Base-by-base conservation (phyloP, 2,797 vertebrate species). In the Notoglanidium macrostoma region DNA sequence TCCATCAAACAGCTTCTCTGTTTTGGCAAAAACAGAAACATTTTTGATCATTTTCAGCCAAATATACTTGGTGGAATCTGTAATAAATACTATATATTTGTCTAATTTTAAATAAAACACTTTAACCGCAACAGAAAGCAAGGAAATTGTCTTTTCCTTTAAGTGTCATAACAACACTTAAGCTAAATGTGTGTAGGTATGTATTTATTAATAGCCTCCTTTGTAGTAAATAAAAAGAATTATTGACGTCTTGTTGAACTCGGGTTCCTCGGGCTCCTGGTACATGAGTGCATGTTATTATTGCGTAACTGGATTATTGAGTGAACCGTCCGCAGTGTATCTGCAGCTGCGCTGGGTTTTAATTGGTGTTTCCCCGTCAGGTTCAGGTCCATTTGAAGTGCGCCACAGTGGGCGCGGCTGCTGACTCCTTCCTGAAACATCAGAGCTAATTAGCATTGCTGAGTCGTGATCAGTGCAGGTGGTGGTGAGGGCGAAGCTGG, bases 361-460 rank as follows among this genome's bases (percentile, higher is more conserved):
- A 88, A 85, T 86, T 88, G 87, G 67, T 73, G 67, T 85, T 88
- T 85, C 54, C 76, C 14, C 29, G 3, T 54, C 35, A 17, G 78
- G 70, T 51, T 88, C 51, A 35, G 87, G 73, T n/a, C 1, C n/a
- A 76, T 77, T 65, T 59, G 84, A 54, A 82, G 51, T 5, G 51
- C 61, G 23, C 59, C 63, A 67, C 57, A 26, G 54, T 68, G 35
- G 61, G 54, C 44, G 35, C n/a, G 19, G 73, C 63, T 61, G 44
- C 76, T 51, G 68, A 49, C 67, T 81, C 21, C 77, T 76, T 78
- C 46, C 63, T 49, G 88, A 23, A 83, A 82, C 54, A 23, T 67
- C n/a, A 29, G 35, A 76, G 85, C 85, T 90, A 70, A 89, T 89
- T 87, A 90, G 79, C 76, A 63, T 80, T 83, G 85, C 59, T 67